phyloP scores from a whole-genome alignment of 2,797 vertebrate genomes.

The Alcedo atthis region DNA sequence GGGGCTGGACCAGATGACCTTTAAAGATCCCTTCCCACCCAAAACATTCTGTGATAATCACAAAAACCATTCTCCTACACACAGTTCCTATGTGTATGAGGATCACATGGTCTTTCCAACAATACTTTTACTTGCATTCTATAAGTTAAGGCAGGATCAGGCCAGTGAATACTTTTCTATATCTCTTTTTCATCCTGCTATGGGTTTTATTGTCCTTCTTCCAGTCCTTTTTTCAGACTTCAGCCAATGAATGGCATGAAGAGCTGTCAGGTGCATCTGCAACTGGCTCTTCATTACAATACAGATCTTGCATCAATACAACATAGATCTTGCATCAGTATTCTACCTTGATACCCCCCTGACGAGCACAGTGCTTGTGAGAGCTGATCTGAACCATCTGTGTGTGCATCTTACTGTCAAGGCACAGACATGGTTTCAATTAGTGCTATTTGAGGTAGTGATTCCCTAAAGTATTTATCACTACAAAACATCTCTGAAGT shows the following conservation, averaged over 20 bases:
- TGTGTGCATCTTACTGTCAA: background rate
- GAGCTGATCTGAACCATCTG: background rate
- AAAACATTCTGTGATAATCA: background rate
- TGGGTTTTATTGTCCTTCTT: background rate
- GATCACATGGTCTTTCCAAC: background rate
- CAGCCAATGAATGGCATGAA: background rate
- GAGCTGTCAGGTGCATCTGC: background rate
- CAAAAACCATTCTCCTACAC: background rate
- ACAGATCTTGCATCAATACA: background rate
- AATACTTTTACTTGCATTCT: background rate
- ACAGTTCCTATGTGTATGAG: background rate
- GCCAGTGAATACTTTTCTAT: background rate
- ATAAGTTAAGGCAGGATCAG: background rate
- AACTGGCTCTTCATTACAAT: background rate
- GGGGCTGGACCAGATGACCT: background rate
- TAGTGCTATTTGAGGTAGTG: background rate
- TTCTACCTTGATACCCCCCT: background rate
- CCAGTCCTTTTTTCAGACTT: background rate
- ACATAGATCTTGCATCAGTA: background rate
- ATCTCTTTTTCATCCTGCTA: background rate
- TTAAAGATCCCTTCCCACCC: background rate
- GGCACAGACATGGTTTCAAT: fast-evolving
- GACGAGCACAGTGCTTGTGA: background rate
- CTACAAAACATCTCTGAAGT: background rate
- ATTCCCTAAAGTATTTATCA: background rate